These are phyloP conservation scores for Pseudolaguvia tuberculata DNA, from an alignment of 2,113 vertebrate genomes.

Conservation along the genomic window DNA sequence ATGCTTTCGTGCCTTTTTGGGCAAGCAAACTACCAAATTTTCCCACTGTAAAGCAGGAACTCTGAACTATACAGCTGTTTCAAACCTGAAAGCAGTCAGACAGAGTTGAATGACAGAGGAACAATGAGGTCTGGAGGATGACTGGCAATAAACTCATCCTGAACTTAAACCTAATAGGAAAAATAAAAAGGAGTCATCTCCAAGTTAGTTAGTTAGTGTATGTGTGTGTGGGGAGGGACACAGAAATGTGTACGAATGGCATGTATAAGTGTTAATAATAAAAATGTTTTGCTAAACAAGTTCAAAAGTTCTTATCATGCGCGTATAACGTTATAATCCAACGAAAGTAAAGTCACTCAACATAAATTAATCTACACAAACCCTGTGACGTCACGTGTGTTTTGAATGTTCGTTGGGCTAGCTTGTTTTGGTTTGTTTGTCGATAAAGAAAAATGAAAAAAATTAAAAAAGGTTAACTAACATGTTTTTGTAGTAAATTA, in stretches of 20 bases:
- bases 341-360: too few species aligned
- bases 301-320: too few species aligned
- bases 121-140: constrained; percentile 10
- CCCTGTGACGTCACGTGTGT: neutral
- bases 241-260: too few species aligned
- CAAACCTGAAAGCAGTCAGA: neutral
- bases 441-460: too few species aligned
- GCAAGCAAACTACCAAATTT: neutral
- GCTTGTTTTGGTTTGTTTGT: constrained; percentile 1
- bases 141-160: constrained; percentile 21
- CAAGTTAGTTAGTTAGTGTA: too few species aligned
- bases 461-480: too few species aligned
- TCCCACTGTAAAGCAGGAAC: neutral
- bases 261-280: neutral
- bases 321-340: too few species aligned
- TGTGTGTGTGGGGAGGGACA: too few species aligned
- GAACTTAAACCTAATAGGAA: constrained; percentile 21
- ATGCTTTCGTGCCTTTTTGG: neutral
- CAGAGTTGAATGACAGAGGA: neutral
- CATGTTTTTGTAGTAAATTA: too few species aligned
- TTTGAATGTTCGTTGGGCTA: constrained; percentile 11
- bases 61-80: neutral
- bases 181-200: neutral
- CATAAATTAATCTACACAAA: neutral
- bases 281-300: too few species aligned